phyloP scores from a whole-genome alignment of 2,113 vertebrate species.

The Synchiropus splendidus region DNA sequence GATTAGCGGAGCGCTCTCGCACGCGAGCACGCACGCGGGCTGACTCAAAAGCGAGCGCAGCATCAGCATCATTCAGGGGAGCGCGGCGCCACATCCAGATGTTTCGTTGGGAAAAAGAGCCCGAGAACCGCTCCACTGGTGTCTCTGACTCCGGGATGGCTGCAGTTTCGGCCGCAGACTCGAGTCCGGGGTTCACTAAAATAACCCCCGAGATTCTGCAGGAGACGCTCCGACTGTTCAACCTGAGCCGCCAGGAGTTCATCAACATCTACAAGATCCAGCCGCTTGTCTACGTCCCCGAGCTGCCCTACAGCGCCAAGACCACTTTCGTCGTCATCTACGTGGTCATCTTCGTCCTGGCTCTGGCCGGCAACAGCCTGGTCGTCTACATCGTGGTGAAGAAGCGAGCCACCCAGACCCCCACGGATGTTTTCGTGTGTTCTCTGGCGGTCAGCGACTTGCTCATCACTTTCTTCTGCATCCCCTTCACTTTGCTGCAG shows the following conservation, averaged over 20 bases:
- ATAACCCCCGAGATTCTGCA: slow-evolving; percentile 67
- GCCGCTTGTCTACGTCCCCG: slow-evolving; percentile 71
- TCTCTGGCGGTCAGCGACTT: slow-evolving; percentile 76
- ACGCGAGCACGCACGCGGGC: too few species aligned
- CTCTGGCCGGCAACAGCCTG: slow-evolving; percentile 71
- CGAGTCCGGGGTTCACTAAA: slow-evolving; percentile 34
- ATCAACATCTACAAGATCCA: slow-evolving; percentile 69
- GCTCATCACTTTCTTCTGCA: slow-evolving; percentile 77
- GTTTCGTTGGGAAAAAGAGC: slow-evolving; percentile 2
- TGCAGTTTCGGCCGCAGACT: slow-evolving; percentile 25
- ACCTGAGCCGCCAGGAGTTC: slow-evolving; percentile 71
- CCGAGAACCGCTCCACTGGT: not conserved
- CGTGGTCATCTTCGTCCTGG: slow-evolving; percentile 66
- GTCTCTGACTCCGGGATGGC: slow-evolving; percentile 20
- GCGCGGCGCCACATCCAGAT: slow-evolving; percentile 5
- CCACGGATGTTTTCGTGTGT: slow-evolving; percentile 71
- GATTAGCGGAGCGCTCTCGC: too few species aligned
- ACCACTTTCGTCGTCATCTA: slow-evolving; percentile 67
- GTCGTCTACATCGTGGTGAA: slow-evolving; percentile 68
- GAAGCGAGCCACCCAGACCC: slow-evolving; percentile 62
- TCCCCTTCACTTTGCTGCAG: slow-evolving; percentile 73
- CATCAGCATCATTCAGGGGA: not conserved
- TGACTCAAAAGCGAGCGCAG: too few species aligned
- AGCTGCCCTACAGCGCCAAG: slow-evolving; percentile 64
- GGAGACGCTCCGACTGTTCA: slow-evolving; percentile 65